Conservation (phyloP, 2,797 vertebrate genomes). For the Tachyglossus aculeatus region DNA sequence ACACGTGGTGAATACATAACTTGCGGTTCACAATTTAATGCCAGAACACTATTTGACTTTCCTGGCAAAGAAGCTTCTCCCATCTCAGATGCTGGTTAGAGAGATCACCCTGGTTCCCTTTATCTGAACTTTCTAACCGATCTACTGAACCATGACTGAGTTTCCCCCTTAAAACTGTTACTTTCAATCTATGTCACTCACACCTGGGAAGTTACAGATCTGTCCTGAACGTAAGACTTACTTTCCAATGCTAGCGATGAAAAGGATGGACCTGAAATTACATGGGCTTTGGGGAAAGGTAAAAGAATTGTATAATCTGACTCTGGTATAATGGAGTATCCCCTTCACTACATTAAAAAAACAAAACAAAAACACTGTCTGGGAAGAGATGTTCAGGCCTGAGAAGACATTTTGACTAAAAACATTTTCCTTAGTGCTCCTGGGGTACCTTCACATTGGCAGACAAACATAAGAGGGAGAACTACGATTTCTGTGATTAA, state of each 20-base stretch:
- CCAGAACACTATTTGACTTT: not conserved
- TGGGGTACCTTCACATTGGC: not conserved
- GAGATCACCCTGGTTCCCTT: not conserved
- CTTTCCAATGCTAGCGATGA: accelerated
- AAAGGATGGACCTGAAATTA: not conserved
- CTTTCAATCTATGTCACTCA: too few relatives aligned
- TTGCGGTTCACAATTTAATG: not conserved
- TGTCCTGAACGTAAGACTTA: not conserved
- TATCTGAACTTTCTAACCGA: too few relatives aligned
- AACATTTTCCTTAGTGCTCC: not conserved
- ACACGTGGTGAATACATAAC: not conserved
- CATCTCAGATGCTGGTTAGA: not conserved
- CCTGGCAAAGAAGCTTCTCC: not conserved
- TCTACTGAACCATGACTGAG: too few relatives aligned
- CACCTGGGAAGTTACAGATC: accelerated
- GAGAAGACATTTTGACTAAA: not conserved
- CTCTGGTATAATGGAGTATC: not conserved
- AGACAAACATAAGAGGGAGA: too few relatives aligned
- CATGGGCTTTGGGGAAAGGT: not conserved
- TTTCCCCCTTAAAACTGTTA: too few relatives aligned
- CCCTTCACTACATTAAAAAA: accelerated
- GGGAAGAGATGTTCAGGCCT: not conserved
- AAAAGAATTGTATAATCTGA: not conserved
- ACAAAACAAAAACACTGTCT: not conserved
- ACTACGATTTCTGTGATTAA: too few relatives aligned